Base-by-base conservation (phyloP, 2,888 invertebrate species). In the Hofmannophila pseudospretella region DNA sequence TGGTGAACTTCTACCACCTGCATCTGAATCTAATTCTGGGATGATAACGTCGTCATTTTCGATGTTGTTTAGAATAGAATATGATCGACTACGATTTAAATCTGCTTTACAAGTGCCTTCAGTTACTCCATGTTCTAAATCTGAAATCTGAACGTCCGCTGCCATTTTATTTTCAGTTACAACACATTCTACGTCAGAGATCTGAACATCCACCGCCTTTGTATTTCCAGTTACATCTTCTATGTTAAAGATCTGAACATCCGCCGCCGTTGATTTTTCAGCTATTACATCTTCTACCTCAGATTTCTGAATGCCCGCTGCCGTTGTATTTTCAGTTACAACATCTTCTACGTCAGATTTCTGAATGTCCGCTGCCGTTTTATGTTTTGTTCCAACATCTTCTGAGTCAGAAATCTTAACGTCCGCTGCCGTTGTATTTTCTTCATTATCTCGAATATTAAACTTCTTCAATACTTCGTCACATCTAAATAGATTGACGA, bases 401-500 rank as follows among this genome's bases (percentile, higher is more conserved):
- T 25, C 34, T n/a, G 9, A 7, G 19, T 31, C 23, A 36, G 44
- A 16, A 16, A 16, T 5, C 5, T 16, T 3, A 16, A 16, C 16
- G 16, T 16, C 16, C 16, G 16, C 5, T 16, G 16, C 16, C n/a
- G n/a, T n/a, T 1, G 23, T n/a, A 23, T 23, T 4, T n/a, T 7
- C n/a, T 8, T 23, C n/a, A n/a, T n/a, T 23, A 4, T 23, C 23
- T n/a, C n/a, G 7, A 20, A 20, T 23, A n/a, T n/a, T 23, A n/a
- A 2, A 36, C 5, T 30, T 30, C 11, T 31, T 27, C 14, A 29
- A n/a, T 20, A 40, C 8, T 11, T 51, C 26, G 40, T 79, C 74
- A 46, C 71, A 75, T 41, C 70, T 60, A 30, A 63, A 39, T 35
- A 80, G 54, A 41, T 58, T 51, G 14, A 74, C 55, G 38, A 40